Conservation (phyloP, 1,140 invertebrate genomes). For the Drosophila erecta region DNA sequence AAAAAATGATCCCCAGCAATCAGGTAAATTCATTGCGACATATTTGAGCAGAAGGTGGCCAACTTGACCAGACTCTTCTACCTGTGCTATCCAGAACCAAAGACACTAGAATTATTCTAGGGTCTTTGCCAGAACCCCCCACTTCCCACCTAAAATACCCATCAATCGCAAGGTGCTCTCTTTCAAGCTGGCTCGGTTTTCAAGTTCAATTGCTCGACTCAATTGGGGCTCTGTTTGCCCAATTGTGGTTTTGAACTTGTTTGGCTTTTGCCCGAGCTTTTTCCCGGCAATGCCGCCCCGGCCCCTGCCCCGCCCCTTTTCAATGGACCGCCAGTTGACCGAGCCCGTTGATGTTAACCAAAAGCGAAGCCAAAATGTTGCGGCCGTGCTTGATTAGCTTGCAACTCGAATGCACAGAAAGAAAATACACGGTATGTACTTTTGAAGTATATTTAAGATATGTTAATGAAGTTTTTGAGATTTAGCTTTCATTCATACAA, state of each 20-base stretch:
- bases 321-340: conserved; percentile 63
- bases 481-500: too few species aligned
- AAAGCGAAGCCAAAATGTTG: conserved; percentile 65
- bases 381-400: conserved; percentile 51
- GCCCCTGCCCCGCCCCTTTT: neutral
- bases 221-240: conserved; percentile 65
- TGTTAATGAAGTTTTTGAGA: too few species aligned
- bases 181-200: conserved; percentile 12
- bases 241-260: conserved; percentile 82
- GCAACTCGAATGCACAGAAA: conserved; percentile 28
- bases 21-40: neutral
- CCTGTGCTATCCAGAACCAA: neutral
- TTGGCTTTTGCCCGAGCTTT: conserved; percentile 63
- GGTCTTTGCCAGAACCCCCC: too few species aligned
- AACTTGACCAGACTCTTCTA: conserved; percentile 3
- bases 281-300: conserved; percentile 9
- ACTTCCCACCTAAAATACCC: neutral
- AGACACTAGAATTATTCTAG: too few species aligned
- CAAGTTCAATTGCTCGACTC: conserved; percentile 44
- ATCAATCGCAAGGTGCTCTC: conserved; percentile 4
- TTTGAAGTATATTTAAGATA: too few species aligned
- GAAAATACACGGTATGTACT: neutral
- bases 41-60: conserved; percentile 6
- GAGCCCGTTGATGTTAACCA: conserved; percentile 66
- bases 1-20: neutral